phyloP scores from a whole-genome alignment of 2,888 invertebrate species.

The Phalangium opilio region DNA sequence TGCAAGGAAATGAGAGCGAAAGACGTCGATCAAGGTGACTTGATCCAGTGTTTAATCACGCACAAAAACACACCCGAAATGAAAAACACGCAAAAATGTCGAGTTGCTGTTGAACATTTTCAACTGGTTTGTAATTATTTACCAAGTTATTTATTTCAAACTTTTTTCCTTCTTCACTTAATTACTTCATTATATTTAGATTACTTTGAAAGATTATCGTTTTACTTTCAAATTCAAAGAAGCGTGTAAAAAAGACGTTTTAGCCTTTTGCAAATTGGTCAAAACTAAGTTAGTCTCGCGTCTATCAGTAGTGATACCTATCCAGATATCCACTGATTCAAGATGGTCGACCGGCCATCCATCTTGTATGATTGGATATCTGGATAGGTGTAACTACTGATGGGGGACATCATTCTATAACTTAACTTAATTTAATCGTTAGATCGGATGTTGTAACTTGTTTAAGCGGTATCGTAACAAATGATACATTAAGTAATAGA shows the following conservation, averaged over 20 bases:
- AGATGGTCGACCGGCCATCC: too few relatives aligned
- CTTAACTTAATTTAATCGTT: slow-evolving; percentile 2
- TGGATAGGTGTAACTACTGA: too few relatives aligned
- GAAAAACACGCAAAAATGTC: slow-evolving; percentile 60
- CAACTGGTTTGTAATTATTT: too few relatives aligned
- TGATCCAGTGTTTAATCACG: slow-evolving; percentile 83
- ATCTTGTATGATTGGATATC: too few relatives aligned
- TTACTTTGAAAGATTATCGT: slow-evolving; percentile 78
- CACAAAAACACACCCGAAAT: slow-evolving; percentile 77
- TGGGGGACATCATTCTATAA: not conserved
- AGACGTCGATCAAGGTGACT: slow-evolving; percentile 57
- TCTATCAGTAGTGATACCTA: too few relatives aligned
- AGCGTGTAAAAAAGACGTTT: slow-evolving; percentile 55
- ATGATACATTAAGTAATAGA: slow-evolving; percentile 49
- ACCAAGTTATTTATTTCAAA: slow-evolving; percentile 13
- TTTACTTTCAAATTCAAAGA: slow-evolving; percentile 90
- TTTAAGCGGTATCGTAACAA: slow-evolving; percentile 74
- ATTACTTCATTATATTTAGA: slow-evolving; percentile 28
- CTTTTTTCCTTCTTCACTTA: slow-evolving; percentile 8
- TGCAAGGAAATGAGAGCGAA: slow-evolving; percentile 22
- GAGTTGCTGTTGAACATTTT: slow-evolving; percentile 89
- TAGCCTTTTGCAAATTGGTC: slow-evolving; percentile 37
- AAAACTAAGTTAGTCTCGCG: slow-evolving; percentile 29
- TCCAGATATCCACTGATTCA: too few relatives aligned
- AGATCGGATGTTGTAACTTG: slow-evolving; percentile 60